phyloP scores from a whole-genome alignment of 2,113 vertebrate genomes.

The Spilogale gracilis region DNA sequence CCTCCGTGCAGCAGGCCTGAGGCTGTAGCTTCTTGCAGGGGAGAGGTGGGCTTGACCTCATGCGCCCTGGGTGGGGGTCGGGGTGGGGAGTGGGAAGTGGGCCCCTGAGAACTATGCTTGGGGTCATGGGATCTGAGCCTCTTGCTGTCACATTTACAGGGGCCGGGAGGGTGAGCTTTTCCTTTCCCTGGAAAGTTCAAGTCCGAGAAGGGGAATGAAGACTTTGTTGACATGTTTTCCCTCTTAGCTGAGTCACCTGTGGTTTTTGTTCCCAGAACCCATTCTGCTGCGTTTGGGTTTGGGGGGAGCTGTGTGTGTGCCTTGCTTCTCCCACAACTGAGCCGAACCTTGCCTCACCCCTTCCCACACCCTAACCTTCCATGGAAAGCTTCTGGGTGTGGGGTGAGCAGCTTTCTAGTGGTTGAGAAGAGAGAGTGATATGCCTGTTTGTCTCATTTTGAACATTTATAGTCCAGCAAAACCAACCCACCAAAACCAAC shows the following conservation, averaged over 20 bases:
- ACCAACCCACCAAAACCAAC: not conserved
- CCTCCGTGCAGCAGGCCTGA: not conserved
- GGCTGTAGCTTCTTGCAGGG: not conserved
- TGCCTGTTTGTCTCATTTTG: not conserved
- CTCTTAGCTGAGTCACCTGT: conserved; percentile 69
- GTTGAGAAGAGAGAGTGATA: not conserved
- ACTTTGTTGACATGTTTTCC: not conserved
- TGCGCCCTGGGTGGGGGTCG: not conserved
- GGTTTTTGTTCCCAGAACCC: conserved; percentile 75
- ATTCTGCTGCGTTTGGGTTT: conserved; percentile 35
- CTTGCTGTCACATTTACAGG: not conserved
- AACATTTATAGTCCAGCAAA: conserved; percentile 32
- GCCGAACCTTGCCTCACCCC: not conserved
- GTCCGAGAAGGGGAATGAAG: not conserved
- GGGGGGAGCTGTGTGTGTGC: not conserved
- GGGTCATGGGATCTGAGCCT: not conserved
- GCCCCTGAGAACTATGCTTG: not conserved
- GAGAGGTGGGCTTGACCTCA: not conserved
- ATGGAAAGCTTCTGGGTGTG: not conserved
- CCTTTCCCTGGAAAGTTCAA: conserved; percentile 29
- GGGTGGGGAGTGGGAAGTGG: not conserved
- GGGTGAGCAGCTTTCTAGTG: not conserved
- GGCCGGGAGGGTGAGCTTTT: not conserved
- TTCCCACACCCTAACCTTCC: conserved; percentile 42
- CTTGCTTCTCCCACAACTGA: conserved; percentile 20